Evolutionary conservation across 1,140 invertebrate species (phyloP), one percentile per base, ranked within the genome.

Genomic region (Elymnias hypermnestra): DNA sequence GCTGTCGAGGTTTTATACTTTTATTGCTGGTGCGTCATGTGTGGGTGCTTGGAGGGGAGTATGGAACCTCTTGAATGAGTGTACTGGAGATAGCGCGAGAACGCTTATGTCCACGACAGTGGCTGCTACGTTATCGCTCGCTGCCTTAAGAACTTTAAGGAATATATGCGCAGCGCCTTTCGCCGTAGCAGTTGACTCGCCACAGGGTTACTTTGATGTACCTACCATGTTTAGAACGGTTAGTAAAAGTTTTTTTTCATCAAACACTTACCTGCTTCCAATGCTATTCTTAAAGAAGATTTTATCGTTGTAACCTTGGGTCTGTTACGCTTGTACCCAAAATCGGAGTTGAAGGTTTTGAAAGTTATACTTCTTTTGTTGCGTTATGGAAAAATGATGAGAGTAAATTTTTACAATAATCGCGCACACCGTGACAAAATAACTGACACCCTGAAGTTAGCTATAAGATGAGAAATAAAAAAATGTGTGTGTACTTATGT

Each of bases 41-140:
- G 94, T 95, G 4, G 95, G 94, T 63, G 92, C 93, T 14, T 96
- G 94, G 94, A 88, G 94, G 0, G 94, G 94, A 0, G 89, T 92
- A 5, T 96, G 94, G 94, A 82, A 90, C 41, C 79, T 92, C 2
- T 86, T 95, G 60, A 93, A 95, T 64, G 79, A 90, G 48, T 90
- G 91, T 61, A 92, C 92, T 3, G 91, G 91, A 6, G 87, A 89
- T 17, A 88, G 89, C 36, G 75, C 89, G 0, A 75, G 82, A 41
- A 89, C 90, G 10, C 86, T 92, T 7, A 83, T 88, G 19, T 87
- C 89, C 1, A 91, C 90, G 0, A 90, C 90, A 0, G 65, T 87
- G 1, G 88, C 92, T 2, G 90, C 92, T 0, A 68, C 93, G 13
- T 67, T 93, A 9, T 89, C 91, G 7, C 76, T 95, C 9, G 87